These are phyloP conservation scores for Silurus asotus DNA, from an alignment of 2,113 vertebrate species.

Conservation along the genomic window DNA sequence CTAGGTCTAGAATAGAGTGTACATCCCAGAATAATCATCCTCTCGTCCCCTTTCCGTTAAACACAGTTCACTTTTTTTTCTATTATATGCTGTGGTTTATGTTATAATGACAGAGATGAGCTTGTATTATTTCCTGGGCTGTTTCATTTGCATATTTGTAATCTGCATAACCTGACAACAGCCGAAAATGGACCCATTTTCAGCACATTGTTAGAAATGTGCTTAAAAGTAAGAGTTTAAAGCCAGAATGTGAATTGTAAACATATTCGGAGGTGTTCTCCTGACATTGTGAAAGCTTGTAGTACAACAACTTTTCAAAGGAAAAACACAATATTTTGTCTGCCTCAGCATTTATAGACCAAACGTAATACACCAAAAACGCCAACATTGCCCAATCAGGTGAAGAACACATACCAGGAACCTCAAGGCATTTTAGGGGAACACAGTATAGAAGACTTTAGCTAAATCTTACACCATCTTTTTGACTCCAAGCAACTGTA, in stretches of 20 bases:
- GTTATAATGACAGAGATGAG: neutral
- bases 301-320: neutral
- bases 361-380: neutral
- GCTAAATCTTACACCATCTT: neutral
- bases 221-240: neutral
- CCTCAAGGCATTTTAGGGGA: neutral
- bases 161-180: slow-evolving; percentile 3
- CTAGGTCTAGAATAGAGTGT: neutral
- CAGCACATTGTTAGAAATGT: neutral
- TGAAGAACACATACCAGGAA: neutral
- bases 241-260: neutral
- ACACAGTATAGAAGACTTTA: neutral
- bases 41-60: neutral
- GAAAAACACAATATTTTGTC: neutral
- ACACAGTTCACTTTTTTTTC: neutral
- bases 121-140: neutral
- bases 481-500: neutral
- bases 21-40: neutral
- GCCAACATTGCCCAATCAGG: neutral
- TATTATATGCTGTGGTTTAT: neutral
- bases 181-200: neutral
- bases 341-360: neutral
- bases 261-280: neutral
- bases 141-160: neutral
- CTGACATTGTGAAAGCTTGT: neutral